Evolutionary conservation across 2,113 vertebrate genomes (phyloP).

Genomic region (Gorilla gorilla): DNA sequence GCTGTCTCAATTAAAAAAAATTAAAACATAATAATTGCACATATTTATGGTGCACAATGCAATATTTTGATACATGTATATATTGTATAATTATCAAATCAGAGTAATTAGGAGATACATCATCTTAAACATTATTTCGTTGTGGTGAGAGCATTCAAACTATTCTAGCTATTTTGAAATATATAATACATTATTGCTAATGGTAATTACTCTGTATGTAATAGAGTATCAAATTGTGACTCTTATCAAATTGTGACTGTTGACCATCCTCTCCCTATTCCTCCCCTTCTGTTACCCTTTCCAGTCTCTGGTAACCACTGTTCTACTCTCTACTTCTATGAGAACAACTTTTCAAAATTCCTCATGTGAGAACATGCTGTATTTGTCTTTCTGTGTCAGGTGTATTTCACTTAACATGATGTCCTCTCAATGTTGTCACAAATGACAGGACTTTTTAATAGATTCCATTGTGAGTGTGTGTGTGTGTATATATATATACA

Average conservation of each 20-base stretch:
- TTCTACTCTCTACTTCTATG: neutral
- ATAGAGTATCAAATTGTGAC: neutral
- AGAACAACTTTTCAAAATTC: neutral
- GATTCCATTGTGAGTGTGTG: neutral
- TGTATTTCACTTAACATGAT: neutral
- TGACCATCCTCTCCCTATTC: neutral
- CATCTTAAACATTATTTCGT: neutral
- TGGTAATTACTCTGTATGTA: neutral
- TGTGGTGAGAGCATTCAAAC: neutral
- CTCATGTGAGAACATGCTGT: neutral
- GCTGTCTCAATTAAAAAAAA: too few species aligned
- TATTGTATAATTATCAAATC: neutral
- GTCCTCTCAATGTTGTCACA: neutral
- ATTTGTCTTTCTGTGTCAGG: neutral
- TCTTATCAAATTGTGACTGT: neutral
- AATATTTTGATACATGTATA: neutral
- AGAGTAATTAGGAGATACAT: neutral
- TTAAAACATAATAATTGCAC: neutral
- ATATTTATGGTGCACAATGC: neutral
- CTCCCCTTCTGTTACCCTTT: neutral
- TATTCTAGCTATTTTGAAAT: neutral
- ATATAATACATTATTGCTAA: neutral
- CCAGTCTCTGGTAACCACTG: neutral
- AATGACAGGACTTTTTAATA: neutral
- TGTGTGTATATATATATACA: fast-evolving